Evolutionary conservation across 2,888 invertebrate genomes (phyloP), one percentile per base, ranked within the genome.

Genomic region (Drosophila anomalata): DNA sequence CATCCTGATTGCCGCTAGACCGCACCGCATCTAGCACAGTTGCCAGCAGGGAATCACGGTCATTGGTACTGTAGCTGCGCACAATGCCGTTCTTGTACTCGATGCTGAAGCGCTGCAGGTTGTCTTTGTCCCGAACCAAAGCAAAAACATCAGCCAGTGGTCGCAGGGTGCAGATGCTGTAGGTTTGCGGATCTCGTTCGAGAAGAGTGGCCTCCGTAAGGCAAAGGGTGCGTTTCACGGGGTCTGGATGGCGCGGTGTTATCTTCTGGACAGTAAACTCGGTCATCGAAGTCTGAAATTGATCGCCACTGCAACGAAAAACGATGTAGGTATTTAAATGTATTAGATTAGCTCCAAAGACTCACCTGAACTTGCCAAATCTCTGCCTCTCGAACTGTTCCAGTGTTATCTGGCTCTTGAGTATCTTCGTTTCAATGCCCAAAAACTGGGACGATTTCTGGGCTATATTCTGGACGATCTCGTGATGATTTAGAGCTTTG

Each of bases 211-310:
- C 96, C 92, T 99, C 99, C 0, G 98, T 97, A 20, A 99, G 93
- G 90, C 99, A 99, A 31, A 99, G 93, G 0, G 97, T 96, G 61
- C 99, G 94, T 73, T 97, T 93, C 81, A 97, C 96, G 0, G 97
- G 95, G 85, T 98, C 98, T 87, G 94, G 94, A 90, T 97, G 96
- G 26, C 97, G 93, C 0, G 94, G 93, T 17, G 96, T 96, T 79
- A 96, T 94, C 93, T 99, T 99, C 90, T 99, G 97, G 3, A 99
- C 98, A 70, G 95, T 95, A 92, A 99, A 99, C 93, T 99, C 99
- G 14, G 97, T 96, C 70, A 99, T 95, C 0, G 99, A 99, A 3
- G 99, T 99, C 89, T 99, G 95, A 90, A 97, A 97, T 90, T 98
- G 97, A 92, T 99, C 99, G 11, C 95, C 96, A 89, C 98, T 98